phyloP scores from a whole-genome alignment of 2,113 vertebrate genomes.

The Aptenodytes forsteri region DNA sequence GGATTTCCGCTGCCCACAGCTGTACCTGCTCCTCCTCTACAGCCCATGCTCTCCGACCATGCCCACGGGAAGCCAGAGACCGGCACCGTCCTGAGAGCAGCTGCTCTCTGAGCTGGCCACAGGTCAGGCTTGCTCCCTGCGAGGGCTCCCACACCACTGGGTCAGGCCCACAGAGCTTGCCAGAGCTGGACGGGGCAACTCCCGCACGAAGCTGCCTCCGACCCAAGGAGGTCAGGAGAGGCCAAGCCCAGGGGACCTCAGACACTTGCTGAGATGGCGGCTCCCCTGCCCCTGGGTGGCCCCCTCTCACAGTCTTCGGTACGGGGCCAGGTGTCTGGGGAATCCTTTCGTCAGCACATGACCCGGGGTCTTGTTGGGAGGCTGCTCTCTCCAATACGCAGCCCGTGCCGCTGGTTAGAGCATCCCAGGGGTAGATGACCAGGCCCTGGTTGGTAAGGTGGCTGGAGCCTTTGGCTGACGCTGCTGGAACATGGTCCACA shows the following conservation, averaged over 20 bases:
- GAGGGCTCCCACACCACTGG: background rate
- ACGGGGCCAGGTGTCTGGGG: background rate
- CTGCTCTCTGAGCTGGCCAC: background rate
- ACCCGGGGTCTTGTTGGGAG: background rate
- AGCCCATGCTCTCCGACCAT: constrained; percentile 62
- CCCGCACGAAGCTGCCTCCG: background rate
- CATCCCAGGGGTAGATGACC: background rate
- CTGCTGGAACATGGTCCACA: background rate
- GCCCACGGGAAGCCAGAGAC: background rate
- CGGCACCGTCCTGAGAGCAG: background rate
- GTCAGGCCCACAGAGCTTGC: background rate
- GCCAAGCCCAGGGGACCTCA: background rate
- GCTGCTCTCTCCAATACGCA: background rate
- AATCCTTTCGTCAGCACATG: background rate
- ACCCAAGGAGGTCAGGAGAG: background rate
- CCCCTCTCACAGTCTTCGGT: background rate
- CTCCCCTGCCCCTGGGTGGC: background rate
- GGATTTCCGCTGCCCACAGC: constrained; percentile 90
- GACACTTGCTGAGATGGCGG: background rate
- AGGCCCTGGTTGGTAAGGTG: background rate
- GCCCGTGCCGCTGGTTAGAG: background rate
- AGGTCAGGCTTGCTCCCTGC: background rate
- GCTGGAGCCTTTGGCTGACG: background rate
- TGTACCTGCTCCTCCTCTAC: constrained; percentile 84
- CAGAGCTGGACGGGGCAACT: background rate